Base-by-base conservation (phyloP, 2,113 vertebrate genomes). In the Gallinago media region DNA sequence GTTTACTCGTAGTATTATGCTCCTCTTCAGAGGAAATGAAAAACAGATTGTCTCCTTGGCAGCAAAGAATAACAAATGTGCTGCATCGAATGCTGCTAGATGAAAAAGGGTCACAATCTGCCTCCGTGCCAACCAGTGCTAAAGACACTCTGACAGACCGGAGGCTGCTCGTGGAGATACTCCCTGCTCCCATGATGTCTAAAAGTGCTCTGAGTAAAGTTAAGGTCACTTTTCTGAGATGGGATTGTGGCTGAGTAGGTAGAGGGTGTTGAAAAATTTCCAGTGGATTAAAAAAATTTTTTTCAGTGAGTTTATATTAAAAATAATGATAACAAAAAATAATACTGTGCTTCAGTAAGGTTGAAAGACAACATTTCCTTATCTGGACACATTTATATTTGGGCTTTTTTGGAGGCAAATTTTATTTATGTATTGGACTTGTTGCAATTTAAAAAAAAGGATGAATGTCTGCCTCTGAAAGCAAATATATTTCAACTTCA, bases 41-140 rank as follows among this genome's bases (percentile, higher is more conserved):
- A 98, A 97, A 27, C 98, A 98, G 96, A 97, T 97, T 96, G 96
- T 97, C 85, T 97, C 94, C 97, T 95, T 97, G 97, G 97, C 96
- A 98, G 95, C 86, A 10, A 58, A 71, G 78, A 95, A 94, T 93
- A 98, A 96, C 97, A 97, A 97, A 98, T 71, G 91, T 76, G 63
- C 46, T 94, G 85, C 77, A 55, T 94, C 3, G 49, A 96, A 96
- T 85, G 85, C 91, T 96, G 73, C 89, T 96, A 88, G 96, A 97
- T 94, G 95, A 86, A 96, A 97, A 97, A 96, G 95, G 90, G 83
- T 85, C 91, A 86, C 63, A 79, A 75, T 74, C 55, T 71, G 25
- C 96, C 75, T 77, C 79, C 0, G 11, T 97, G 93, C 82, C 94
- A 92, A 49, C 66, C 40, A 34, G 38, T 62, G 59, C 84, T 97